A percentile compares a stretch with the other conserved stretches of the same genome.
Evolutionary conservation across 2,888 invertebrate species (phyloP).

Genomic region (Heliconius ismenius): DNA sequence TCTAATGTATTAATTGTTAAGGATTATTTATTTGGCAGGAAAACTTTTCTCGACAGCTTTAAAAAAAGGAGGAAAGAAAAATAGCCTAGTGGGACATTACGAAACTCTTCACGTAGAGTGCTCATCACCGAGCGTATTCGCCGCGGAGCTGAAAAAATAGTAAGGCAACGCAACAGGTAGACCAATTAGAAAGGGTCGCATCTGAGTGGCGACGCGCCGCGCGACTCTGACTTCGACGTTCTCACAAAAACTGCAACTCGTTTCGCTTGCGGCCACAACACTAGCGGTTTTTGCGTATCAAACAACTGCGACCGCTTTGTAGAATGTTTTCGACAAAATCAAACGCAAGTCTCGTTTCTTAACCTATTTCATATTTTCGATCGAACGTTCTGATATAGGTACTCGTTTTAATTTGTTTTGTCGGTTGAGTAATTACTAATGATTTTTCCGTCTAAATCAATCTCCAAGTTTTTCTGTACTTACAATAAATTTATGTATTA

Average conservation of each 20-base stretch:
- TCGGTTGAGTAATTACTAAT: background rate
- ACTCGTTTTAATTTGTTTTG: background rate
- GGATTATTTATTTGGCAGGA: background rate
- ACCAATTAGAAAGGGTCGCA: slow-evolving; percentile 77
- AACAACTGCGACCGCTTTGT: slow-evolving; percentile 66
- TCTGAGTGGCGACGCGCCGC: slow-evolving; percentile 70
- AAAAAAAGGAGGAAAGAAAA: slow-evolving; percentile 44
- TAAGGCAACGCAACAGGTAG: slow-evolving; percentile 78
- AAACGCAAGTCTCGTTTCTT: slow-evolving; percentile 9
- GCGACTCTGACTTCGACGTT: slow-evolving; percentile 74
- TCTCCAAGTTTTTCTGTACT: background rate
- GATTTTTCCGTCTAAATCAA: background rate
- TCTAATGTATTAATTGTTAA: background rate
- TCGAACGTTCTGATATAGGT: slow-evolving; percentile 30
- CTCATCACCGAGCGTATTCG: slow-evolving; percentile 65
- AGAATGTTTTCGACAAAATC: slow-evolving; percentile 43
- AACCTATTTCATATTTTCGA: slow-evolving; percentile 21
- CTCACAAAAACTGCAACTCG: slow-evolving; percentile 71
- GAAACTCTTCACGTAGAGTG: slow-evolving; percentile 67
- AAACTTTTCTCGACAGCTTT: slow-evolving; percentile 17
- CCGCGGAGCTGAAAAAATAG: slow-evolving; percentile 62
- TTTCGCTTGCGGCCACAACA: slow-evolving; percentile 70
- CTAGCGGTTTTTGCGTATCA: slow-evolving; percentile 67
- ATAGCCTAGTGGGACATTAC: slow-evolving; percentile 59
- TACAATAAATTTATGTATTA: background rate